A percentile compares a stretch with the other conserved stretches of the same genome.
Conservation (phyloP, 1,140 invertebrate species). For the Aphelenchoides fujianensis region DNA sequence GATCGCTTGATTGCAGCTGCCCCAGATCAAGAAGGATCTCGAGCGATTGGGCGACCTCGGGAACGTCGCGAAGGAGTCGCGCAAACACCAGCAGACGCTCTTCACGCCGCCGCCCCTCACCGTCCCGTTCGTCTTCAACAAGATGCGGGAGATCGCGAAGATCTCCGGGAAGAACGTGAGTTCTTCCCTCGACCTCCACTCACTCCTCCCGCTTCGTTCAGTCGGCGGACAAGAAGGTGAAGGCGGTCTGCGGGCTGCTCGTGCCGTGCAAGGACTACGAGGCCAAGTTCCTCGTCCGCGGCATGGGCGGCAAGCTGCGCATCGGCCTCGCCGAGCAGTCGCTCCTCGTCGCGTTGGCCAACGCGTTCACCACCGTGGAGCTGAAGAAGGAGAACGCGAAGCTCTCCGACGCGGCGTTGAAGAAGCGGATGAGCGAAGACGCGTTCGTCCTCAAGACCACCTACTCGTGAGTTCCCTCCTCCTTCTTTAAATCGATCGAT, state of each 20-base stretch:
- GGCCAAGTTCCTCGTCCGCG: constrained; percentile 85
- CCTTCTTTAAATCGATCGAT: constrained; percentile 26
- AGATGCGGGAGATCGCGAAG: constrained; percentile 82
- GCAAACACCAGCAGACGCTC: constrained; percentile 83
- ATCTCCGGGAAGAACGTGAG: constrained; percentile 77
- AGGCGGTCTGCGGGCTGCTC: constrained; percentile 85
- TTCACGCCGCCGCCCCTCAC: constrained; percentile 68
- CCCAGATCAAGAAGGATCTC: constrained; percentile 83
- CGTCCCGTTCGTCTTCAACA: constrained; percentile 73
- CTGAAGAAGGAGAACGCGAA: constrained; percentile 55
- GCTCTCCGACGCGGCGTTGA: constrained; percentile 72
- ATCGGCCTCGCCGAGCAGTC: constrained; percentile 96
- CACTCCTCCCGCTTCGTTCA: constrained; percentile 62
- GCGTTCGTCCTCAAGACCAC: constrained; percentile 82
- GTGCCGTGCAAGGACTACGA: constrained; percentile 86
- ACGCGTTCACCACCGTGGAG: constrained; percentile 69
- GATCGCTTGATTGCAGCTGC: constrained; percentile 68
- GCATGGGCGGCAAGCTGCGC: constrained; percentile 85
- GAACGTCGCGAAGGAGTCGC: constrained; percentile 67
- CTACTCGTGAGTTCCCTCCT: constrained; percentile 73
- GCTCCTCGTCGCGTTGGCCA: constrained; percentile 79
- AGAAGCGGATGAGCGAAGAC: constrained; percentile 75
- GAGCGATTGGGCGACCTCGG: constrained; percentile 82
- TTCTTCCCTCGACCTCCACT: constrained; percentile 48
- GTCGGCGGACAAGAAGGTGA: constrained; percentile 81